Base-by-base conservation (phyloP, 2,113 vertebrate genomes). In the Columba livia region DNA sequence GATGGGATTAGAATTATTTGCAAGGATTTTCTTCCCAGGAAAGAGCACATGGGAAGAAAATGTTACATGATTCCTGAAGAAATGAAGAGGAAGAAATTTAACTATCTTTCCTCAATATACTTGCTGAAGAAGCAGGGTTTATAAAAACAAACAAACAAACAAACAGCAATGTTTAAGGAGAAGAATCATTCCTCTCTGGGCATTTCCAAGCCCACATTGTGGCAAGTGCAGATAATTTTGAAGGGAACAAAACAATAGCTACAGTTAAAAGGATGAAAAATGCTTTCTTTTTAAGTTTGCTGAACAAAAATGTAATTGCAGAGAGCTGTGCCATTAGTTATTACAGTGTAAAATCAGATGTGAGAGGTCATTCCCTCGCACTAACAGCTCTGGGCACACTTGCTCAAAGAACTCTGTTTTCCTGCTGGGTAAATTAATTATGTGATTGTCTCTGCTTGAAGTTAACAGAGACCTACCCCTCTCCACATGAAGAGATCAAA, bases 341-440 rank as follows among this genome's bases (percentile, higher is more conserved):
- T 81, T 85, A 66, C 74, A 84, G 44, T 75, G 60, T 73, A 81
- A 95, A 93, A 92, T 95, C 93, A 77, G 42, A 92, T 82, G 88
- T 80, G 69, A 96, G 81, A 94, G 79, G 96, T 96, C 88, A 78
- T 79, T 88, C 47, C 57, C 67, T 93, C 86, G 66, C 69, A 86
- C 72, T 74, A 58, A 79, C 78, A 94, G 71, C 91, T 95, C 88
- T 92, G 40, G 65, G 79, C 79, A 94, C 54, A 61, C 79, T 94
- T 96, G 61, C 69, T 92, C 51, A 70, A 32, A 53, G 88, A 94
- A 90, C 81, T 91, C 51, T 95, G 50, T 83, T 95, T 94, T 95
- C 72, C 73, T 96, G 26, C 78, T 91, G 96, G 80, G 65, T 73
- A 84, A 95, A 96, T 92, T 94, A 93, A 96, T 97, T 95, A 96